Evolutionary conservation across 2,797 vertebrate genomes (phyloP).

Genomic region (Avahi laniger): DNA sequence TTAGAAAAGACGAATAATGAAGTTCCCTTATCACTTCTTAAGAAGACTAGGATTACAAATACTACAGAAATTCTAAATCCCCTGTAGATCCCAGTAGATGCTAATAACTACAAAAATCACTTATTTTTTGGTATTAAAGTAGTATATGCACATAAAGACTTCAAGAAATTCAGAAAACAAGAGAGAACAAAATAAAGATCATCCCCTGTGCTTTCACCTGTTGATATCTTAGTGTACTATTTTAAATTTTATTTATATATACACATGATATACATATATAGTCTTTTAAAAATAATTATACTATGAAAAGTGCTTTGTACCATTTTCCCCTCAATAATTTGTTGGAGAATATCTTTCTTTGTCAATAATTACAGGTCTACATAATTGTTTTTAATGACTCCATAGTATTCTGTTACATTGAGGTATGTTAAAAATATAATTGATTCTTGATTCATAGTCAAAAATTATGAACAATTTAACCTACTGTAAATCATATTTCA

Average conservation of each 20-base stretch:
- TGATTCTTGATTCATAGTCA: neutral
- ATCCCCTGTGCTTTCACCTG: neutral
- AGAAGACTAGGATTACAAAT: neutral
- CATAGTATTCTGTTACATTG: neutral
- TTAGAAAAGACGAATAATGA: conserved; percentile 17
- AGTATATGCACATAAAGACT: neutral
- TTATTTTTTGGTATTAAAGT: neutral
- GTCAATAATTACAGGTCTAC: neutral
- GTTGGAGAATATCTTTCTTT: neutral
- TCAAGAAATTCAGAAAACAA: conserved; percentile 6
- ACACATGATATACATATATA: neutral
- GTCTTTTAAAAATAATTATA: neutral
- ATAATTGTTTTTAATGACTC: neutral
- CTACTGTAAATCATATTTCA: neutral
- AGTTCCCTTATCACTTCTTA: neutral
- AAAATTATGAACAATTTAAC: neutral
- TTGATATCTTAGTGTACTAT: neutral
- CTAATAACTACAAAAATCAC: neutral
- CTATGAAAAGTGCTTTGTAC: neutral
- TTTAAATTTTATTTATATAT: neutral
- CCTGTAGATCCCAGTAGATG: neutral
- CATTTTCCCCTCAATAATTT: neutral
- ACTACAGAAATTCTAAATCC: conserved; percentile 17
- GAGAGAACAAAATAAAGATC: neutral
- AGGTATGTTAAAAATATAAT: neutral